Base-by-base conservation (phyloP, 2,113 vertebrate species). In the Lonchura striata region DNA sequence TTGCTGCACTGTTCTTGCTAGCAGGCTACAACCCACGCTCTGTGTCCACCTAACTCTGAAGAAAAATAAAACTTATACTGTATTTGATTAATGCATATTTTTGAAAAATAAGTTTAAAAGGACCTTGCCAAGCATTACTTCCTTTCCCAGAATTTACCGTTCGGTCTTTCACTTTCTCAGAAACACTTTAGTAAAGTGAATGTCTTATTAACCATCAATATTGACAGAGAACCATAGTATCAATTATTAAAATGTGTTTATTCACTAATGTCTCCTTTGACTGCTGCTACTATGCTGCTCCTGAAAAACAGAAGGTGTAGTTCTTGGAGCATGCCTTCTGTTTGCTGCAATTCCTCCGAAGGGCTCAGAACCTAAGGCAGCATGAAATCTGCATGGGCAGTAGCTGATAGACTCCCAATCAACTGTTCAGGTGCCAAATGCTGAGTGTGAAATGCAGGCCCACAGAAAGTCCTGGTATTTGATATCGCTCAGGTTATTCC, bases 91-190 rank as follows among this genome's bases (percentile, higher is more conserved):
- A 64, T 2, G 1, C 6, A 41, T 49, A 46, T 42, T 63, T 79
- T 60, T 41, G 23, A 68, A 63, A 92, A 86, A 68, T 6, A 59
- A 82, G 10, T 77, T 74, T 0, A 59, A 60, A 77, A 83, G 30
- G 4, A 61, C 50, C 35, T 52, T 61, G 69, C 60, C 31, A 47
- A 72, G 33, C 28, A 15, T 49, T 76, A 37, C 57, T 96, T 94
- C 56, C 82, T 95, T 94, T 75, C 86, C 71, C 46, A 41, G 71
- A 94, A 86, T 69, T 71, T 92, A 81, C 41, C 1, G 0, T 72
- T 90, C 1, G 0, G 18, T 88, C 65, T 84, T 96, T 76, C 63
- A 85, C 66, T 93, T 97, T 94, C 70, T 92, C 89, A 90, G 88
- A 90, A 94, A 64, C 46, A 13, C 54, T 79, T 90, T 9, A 41